Conservation (phyloP, 2,797 vertebrate species). For the Phrynocephalus vlangalii region DNA sequence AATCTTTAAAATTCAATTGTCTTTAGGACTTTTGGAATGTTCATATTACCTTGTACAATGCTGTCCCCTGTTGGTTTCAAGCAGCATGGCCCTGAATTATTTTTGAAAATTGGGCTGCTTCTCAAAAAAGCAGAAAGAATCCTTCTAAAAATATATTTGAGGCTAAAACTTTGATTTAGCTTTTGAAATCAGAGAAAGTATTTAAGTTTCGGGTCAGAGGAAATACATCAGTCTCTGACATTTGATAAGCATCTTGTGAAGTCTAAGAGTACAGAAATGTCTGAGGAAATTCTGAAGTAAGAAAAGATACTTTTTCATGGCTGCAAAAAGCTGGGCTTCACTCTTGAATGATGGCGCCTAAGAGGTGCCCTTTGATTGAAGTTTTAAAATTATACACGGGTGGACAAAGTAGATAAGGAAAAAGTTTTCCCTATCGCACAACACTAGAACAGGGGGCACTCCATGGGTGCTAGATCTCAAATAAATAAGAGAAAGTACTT, state of each 20-base stretch:
- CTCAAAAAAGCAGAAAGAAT: neutral
- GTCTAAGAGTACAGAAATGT: neutral
- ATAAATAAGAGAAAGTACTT: no score
- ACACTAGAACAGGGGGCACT: no score
- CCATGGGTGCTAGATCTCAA: no score
- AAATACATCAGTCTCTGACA: neutral
- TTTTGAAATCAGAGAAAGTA: neutral
- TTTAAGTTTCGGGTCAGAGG: no score
- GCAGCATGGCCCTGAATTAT: neutral
- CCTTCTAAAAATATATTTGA: neutral
- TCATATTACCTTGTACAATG: slow-evolving; percentile 47
- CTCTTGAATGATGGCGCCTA: no score
- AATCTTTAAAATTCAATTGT: neutral
- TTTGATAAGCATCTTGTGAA: neutral
- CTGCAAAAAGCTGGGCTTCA: neutral
- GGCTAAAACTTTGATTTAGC: neutral
- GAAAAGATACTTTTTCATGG: neutral
- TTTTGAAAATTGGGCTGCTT: neutral
- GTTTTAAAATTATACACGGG: no score
- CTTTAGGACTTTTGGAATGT: neutral
- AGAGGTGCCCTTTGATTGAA: no score
- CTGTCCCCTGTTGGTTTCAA: slow-evolving; percentile 65
- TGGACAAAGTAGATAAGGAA: no score
- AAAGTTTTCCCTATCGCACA: no score
- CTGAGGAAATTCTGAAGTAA: neutral